These are phyloP conservation scores for Polypterus senegalus DNA, from an alignment of 2,113 vertebrate genomes.

Conservation along the genomic window DNA sequence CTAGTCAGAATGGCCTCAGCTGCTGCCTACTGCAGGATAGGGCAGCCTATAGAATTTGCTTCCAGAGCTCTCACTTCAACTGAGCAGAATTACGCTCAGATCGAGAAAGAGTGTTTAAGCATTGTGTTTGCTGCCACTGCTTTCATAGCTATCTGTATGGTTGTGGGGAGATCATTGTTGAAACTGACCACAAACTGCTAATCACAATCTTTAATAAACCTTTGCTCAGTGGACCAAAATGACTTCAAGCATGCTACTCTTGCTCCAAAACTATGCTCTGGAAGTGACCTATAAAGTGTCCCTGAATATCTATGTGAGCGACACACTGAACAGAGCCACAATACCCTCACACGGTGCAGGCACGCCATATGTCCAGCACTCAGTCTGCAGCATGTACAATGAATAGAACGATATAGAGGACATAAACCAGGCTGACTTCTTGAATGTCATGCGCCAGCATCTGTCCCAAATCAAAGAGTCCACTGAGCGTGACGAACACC, in stretches of 20 bases:
- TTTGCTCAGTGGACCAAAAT: no score
- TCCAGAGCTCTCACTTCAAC: slow-evolving; percentile 12
- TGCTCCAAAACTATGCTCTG: no score
- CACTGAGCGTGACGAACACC: background rate
- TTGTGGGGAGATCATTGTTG: slow-evolving; percentile 17
- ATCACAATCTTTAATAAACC: no score
- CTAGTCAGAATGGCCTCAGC: slow-evolving; percentile 8
- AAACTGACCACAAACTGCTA: no score
- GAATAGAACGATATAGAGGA: background rate
- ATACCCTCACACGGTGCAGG: background rate
- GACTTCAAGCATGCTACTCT: no score
- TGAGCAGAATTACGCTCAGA: slow-evolving; percentile 20
- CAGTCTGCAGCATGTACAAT: slow-evolving; percentile 3
- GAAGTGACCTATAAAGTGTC: no score
- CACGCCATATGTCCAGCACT: background rate
- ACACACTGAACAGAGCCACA: slow-evolving; percentile 1
- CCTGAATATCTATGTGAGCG: background rate
- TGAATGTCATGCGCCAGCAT: background rate
- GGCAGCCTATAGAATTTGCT: slow-evolving; percentile 12
- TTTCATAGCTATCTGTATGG: slow-evolving; percentile 17
- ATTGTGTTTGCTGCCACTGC: slow-evolving; percentile 10
- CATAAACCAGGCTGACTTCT: background rate
- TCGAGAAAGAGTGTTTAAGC: slow-evolving; percentile 19
- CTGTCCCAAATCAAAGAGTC: background rate
- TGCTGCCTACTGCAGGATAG: slow-evolving; percentile 16